Evolutionary conservation across 2,888 invertebrate species (phyloP), one percentile per base, ranked within the genome.

Genomic region (Tridacna gigas): DNA sequence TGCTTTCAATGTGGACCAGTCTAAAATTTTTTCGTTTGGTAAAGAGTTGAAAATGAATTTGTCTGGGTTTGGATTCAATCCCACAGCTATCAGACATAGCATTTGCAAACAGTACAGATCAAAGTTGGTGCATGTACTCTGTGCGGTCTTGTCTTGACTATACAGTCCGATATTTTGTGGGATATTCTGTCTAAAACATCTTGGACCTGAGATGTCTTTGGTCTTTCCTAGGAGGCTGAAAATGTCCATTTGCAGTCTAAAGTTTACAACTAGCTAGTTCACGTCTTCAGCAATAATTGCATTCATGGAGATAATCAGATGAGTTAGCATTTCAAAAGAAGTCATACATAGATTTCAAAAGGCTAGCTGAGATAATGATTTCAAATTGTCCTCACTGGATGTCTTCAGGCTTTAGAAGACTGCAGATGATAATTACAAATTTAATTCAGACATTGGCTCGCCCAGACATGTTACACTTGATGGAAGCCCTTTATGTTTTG

Each of bases 361-460:
- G 63, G 12, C 25, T 13, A n/a, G 47, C 71, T 12, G 71, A 18
- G 47, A 71, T 71, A 71, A 47, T 71, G 45, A n/a, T 26, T 26
- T 69, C 37, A 45, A n/a, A 45, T 69, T 69, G 28, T 69, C 28
- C n/a, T 56, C 26, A 0, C 12, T 74, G 56, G 69, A 18, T 61
- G 12, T 61, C 60, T 25, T 60, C 28, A 20, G 37, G 74, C 73
- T 37, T 28, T 47, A 22, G 79, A 67, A 67, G 60, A 37, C 18
- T 45, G 22, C 65, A 25, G 75, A 47, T 45, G 63, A 22, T 75
- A 75, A 75, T 80, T 80, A 69, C n/a, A 47, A 61, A 61, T 73
- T 79, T 63, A 63, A 63, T 60, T 22, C 56, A 45, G 51, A 56
- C 75, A 80, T 47, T 76, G 60, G 60, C 60, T 48, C 67, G 60